Evolutionary conservation across 2,888 invertebrate genomes (phyloP).

Genomic region (Cheilosia vulpina): DNA sequence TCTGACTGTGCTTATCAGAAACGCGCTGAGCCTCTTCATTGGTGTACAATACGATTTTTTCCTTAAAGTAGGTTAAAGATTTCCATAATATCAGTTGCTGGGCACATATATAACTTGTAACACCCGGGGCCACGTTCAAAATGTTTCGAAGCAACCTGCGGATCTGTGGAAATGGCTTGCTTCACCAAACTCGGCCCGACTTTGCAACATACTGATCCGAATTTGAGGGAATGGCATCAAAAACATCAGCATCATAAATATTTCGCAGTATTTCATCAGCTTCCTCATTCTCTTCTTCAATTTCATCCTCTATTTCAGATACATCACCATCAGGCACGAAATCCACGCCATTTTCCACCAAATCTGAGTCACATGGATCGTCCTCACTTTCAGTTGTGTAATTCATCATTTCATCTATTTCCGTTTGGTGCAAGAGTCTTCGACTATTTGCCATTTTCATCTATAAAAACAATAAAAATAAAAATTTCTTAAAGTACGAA

Average conservation of each 20-base stretch:
- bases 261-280: constrained; percentile 16
- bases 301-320: constrained; percentile 1
- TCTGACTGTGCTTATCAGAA: too few species aligned
- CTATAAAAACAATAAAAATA: too few species aligned
- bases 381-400: neutral
- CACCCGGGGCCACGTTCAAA: neutral
- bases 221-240: constrained; percentile 7
- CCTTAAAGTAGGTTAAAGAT: constrained; percentile 12
- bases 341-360: constrained; percentile 19
- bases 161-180: constrained; percentile 11
- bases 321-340: constrained; percentile 7
- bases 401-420: neutral
- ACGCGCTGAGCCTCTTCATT: too few species aligned
- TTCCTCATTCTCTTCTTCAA: constrained; percentile 12
- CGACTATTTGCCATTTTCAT: too few species aligned
- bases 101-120: constrained; percentile 6
- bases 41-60: neutral
- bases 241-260: constrained; percentile 5
- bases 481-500: too few species aligned
- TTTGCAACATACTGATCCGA: constrained; percentile 7
- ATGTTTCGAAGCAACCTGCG: constrained; percentile 7
- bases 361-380: constrained; percentile 17
- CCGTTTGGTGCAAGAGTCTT: too few species aligned
- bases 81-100: neutral
- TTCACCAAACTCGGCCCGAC: constrained; percentile 16